A percentile compares a stretch with the other conserved stretches of the same genome.
Evolutionary conservation across 1,140 invertebrate genomes (phyloP).

Genomic region (Sitodiplosis mosellana): DNA sequence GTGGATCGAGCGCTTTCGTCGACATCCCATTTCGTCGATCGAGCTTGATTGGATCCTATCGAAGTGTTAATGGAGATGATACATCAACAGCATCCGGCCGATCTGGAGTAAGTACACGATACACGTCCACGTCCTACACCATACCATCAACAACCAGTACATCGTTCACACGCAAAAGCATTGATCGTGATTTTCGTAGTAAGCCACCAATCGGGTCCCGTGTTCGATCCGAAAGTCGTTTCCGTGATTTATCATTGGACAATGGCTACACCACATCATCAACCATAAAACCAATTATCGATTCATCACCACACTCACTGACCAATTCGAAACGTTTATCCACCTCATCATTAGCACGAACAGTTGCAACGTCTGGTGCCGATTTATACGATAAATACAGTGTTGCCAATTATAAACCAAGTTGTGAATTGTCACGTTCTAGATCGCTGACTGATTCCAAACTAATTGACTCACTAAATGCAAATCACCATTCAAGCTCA

Average conservation of each 20-base stretch:
- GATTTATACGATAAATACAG: conserved; percentile 25
- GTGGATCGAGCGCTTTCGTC: not conserved
- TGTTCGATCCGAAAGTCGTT: conserved; percentile 2
- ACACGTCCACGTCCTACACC: not conserved
- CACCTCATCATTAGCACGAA: conserved; percentile 21
- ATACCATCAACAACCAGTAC: not conserved
- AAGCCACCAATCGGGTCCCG: conserved; percentile 6
- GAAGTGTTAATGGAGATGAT: conserved; percentile 1
- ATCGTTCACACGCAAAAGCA: not conserved
- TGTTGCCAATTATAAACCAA: conserved; percentile 25
- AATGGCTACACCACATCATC: not conserved
- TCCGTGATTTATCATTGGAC: not conserved
- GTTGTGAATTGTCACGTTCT: conserved; percentile 26
- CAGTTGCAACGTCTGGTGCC: conserved; percentile 22
- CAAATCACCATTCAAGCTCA: not conserved
- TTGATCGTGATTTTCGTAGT: conserved; percentile 2
- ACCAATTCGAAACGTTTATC: conserved; percentile 12
- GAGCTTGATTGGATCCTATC: not conserved
- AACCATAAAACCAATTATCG: conserved; percentile 1
- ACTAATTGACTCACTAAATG: not conserved
- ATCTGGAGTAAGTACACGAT: conserved; percentile 6
- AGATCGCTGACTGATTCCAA: conserved; percentile 18
- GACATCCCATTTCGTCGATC: not conserved
- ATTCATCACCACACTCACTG: not conserved
- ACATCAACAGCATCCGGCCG: conserved; percentile 2